Percentiles rank a stretch among this genome's conserved stretches.
Conservation (phyloP, 1,140 invertebrate species). For the Neotoxoptera formosana region DNA sequence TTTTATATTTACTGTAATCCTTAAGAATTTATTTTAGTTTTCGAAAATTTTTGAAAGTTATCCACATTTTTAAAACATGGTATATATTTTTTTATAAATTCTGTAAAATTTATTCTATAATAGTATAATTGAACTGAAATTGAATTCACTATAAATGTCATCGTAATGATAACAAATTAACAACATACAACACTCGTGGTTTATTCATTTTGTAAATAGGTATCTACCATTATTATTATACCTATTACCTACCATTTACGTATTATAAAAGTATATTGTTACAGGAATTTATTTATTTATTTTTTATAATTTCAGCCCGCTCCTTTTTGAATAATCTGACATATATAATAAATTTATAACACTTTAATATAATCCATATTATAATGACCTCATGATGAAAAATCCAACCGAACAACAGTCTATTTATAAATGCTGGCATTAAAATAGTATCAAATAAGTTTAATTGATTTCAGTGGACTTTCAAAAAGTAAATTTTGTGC, state of each 20-base stretch:
- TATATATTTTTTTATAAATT: background rate
- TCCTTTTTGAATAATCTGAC: background rate
- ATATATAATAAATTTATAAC: background rate
- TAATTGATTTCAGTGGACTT: slow-evolving; percentile 36
- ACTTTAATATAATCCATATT: background rate
- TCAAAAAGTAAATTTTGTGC: slow-evolving; percentile 11
- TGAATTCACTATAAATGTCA: background rate
- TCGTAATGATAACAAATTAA: background rate
- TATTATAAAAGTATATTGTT: background rate
- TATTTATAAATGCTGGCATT: background rate
- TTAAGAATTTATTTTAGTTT: too few relatives aligned
- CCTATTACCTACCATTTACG: too few relatives aligned
- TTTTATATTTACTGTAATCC: too few relatives aligned
- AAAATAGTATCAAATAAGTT: slow-evolving; percentile 32
- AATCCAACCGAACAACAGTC: background rate
- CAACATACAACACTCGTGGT: background rate
- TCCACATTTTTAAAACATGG: background rate
- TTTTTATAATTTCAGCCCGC: background rate
- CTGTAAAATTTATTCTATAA: background rate
- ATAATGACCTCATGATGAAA: background rate
- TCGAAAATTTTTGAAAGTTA: too few relatives aligned
- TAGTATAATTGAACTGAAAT: background rate
- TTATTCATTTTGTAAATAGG: background rate
- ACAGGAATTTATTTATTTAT: background rate
- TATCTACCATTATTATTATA: background rate